Conservation (phyloP, 2,888 invertebrate species). For the Scaptomyza caliginosa region DNA sequence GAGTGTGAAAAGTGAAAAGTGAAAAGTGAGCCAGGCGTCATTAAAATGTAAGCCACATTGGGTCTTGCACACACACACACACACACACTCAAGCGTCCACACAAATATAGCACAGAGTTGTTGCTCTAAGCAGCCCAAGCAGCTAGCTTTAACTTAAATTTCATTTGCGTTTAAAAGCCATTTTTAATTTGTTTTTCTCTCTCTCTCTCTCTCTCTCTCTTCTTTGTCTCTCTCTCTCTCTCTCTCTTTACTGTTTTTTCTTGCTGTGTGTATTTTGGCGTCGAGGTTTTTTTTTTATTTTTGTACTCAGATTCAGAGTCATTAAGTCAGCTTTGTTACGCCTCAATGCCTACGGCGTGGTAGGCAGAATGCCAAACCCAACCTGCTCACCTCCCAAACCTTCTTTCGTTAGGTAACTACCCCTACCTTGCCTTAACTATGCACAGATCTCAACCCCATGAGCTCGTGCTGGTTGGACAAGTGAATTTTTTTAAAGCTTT, state of each 20-base stretch:
- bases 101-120: not conserved
- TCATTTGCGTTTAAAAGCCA: constrained; percentile 53
- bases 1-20: constrained; percentile 42
- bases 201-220: not conserved
- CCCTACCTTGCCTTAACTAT: not conserved
- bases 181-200: constrained; percentile 64
- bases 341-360: constrained; percentile 60
- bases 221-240: constrained; percentile 39
- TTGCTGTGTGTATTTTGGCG: constrained; percentile 12
- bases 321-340: constrained; percentile 74
- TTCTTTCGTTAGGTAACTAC: not conserved
- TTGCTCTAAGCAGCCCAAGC: constrained; percentile 17
- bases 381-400: not conserved
- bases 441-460: not conserved
- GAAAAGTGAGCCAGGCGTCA: constrained; percentile 34
- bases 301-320: constrained; percentile 56
- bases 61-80: not conserved
- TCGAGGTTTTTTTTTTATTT: constrained; percentile 16
- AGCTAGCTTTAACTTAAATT: constrained; percentile 35
- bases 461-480: not conserved
- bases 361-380: constrained; percentile 15
- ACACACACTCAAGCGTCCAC: not conserved
- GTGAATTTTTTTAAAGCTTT: constrained; percentile 44
- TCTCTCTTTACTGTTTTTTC: not conserved
- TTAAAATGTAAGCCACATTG: constrained; percentile 33